Conservation (phyloP, 2,888 invertebrate genomes). For the Nezara viridula region DNA sequence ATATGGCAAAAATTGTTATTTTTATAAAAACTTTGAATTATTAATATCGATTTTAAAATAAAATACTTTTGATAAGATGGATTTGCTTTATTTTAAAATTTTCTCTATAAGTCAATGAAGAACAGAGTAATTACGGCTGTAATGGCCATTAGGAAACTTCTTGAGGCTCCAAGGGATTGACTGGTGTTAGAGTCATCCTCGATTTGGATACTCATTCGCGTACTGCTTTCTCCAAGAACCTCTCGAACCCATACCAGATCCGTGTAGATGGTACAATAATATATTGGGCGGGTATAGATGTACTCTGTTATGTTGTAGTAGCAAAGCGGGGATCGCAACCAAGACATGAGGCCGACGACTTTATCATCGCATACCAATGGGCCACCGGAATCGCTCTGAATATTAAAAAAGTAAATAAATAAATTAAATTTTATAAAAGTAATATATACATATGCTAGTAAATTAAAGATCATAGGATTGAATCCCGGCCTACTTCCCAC, state of each 20-base stretch:
- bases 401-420: not conserved
- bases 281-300: not conserved
- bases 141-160: not conserved
- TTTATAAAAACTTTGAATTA: not conserved
- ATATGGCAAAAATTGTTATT: not conserved
- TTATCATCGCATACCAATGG: conserved; percentile 31
- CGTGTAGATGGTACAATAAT: conserved; percentile 1
- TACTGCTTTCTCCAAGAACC: conserved; percentile 8
- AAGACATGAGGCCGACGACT: conserved; percentile 44
- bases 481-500: too few relatives aligned
- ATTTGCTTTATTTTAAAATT: not conserved
- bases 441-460: too few relatives aligned
- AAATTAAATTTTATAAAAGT: too few relatives aligned
- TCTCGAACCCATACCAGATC: conserved; percentile 26
- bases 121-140: not conserved
- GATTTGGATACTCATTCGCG: not conserved
- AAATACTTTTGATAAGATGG: not conserved
- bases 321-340: conserved; percentile 28
- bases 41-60: not conserved
- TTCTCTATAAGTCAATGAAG: not conserved
- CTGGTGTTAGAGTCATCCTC: not conserved
- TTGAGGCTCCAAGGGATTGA: not conserved
- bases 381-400: conserved; percentile 37
- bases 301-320: conserved; percentile 36
- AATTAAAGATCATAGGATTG: too few relatives aligned